phyloP scores from a whole-genome alignment of 2,888 invertebrate genomes.

The Tenthredo distinguenda region DNA sequence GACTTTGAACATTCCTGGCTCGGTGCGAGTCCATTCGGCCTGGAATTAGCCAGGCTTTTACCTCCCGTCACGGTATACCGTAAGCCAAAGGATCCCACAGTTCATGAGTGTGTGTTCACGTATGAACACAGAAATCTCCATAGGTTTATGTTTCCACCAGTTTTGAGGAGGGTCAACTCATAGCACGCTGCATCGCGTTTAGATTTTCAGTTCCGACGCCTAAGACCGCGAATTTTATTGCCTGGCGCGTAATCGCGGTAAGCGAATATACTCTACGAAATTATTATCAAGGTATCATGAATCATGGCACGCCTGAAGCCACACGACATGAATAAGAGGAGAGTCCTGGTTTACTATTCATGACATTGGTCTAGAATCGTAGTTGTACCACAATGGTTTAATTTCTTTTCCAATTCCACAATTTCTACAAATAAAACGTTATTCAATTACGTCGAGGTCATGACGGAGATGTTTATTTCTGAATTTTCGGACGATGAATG shows the following conservation, averaged over 20 bases:
- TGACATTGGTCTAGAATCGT: not conserved
- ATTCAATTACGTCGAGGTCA: not conserved
- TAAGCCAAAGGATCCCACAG: conserved; percentile 41
- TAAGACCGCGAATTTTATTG: not conserved
- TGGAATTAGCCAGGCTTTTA: conserved; percentile 47
- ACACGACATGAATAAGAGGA: not conserved
- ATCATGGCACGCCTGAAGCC: not conserved
- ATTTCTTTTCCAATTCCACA: not conserved
- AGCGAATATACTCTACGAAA: not conserved
- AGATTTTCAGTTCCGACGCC: not conserved
- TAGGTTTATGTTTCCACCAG: conserved; percentile 6
- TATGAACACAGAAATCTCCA: conserved; percentile 20
- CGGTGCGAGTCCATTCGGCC: conserved; percentile 41
- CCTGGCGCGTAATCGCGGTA: not conserved
- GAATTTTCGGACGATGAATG: not conserved
- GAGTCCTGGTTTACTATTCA: not conserved
- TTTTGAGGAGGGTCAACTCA: conserved; percentile 29
- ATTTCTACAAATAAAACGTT: not conserved
- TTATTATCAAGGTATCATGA: conserved; percentile 12
- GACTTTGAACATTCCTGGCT: conserved; percentile 48
- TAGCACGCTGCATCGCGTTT: not conserved
- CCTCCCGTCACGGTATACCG: conserved; percentile 41
- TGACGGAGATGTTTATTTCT: not conserved
- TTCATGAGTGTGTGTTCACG: conserved; percentile 29
- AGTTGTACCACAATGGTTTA: not conserved